These are phyloP conservation scores for Hydropsyche betteni DNA, from an alignment of 2,888 invertebrate genomes.

Conservation along the genomic window DNA sequence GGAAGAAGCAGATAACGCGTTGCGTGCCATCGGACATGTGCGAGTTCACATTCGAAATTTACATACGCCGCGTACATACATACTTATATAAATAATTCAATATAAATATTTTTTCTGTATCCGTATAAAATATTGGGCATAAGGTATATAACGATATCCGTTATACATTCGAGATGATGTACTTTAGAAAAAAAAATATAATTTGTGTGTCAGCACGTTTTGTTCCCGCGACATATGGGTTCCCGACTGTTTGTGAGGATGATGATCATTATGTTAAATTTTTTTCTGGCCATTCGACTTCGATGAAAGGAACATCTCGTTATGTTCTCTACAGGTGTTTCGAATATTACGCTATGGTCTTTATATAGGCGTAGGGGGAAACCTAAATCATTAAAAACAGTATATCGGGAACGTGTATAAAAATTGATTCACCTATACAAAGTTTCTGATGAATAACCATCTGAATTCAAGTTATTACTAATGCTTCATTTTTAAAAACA, in stretches of 20 bases:
- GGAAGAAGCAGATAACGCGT: slow-evolving; percentile 28
- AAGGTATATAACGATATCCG: slow-evolving; percentile 23
- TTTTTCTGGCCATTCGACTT: slow-evolving; percentile 42
- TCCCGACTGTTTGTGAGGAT: slow-evolving; percentile 46
- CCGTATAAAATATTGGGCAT: slow-evolving; percentile 7
- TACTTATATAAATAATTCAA: background rate
- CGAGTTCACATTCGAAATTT: slow-evolving; percentile 19
- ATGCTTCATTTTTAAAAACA: too few relatives aligned
- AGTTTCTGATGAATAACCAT: too few relatives aligned
- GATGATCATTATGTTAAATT: slow-evolving; percentile 44
- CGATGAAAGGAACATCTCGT: slow-evolving; percentile 46
- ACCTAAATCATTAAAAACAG: slow-evolving; percentile 20
- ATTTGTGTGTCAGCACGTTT: slow-evolving; percentile 50
- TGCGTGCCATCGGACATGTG: slow-evolving; percentile 30
- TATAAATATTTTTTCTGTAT: slow-evolving; percentile 9
- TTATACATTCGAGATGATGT: slow-evolving; percentile 25
- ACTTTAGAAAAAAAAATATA: slow-evolving; percentile 39
- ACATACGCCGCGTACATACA: slow-evolving; percentile 9
- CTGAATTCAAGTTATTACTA: too few relatives aligned
- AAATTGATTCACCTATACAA: slow-evolving; percentile 2
- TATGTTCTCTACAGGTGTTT: slow-evolving; percentile 50
- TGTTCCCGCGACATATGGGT: slow-evolving; percentile 52
- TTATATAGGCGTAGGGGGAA: slow-evolving; percentile 20
- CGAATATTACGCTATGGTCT: slow-evolving; percentile 22
- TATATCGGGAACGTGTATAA: slow-evolving; percentile 2